Evolutionary conservation across 2,888 invertebrate genomes (phyloP).

Genomic region (Ichneumon xanthorius): DNA sequence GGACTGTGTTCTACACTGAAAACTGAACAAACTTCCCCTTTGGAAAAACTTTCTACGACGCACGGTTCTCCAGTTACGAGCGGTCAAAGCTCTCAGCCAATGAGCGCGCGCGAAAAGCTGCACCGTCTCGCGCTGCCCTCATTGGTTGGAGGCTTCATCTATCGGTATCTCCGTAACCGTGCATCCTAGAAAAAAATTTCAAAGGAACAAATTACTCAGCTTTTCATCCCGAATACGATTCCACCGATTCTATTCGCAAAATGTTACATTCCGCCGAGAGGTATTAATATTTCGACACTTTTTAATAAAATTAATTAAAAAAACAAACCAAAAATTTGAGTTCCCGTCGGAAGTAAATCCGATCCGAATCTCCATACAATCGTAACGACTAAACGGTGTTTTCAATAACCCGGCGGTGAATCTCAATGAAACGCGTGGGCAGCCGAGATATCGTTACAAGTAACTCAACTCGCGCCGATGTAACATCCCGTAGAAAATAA

Average conservation of each 20-base stretch:
- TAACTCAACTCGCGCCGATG: slow-evolving; percentile 45
- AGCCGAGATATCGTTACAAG: slow-evolving; percentile 18
- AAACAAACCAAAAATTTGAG: not conserved
- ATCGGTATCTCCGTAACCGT: not conserved
- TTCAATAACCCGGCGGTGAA: slow-evolving; percentile 28
- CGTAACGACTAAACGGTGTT: not conserved
- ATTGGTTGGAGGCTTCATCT: not conserved
- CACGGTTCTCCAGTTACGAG: not conserved
- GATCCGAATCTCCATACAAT: slow-evolving; percentile 1
- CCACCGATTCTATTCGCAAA: not conserved
- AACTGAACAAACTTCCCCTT: not conserved
- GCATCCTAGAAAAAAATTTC: not conserved
- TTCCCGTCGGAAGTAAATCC: not conserved
- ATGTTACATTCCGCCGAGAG: not conserved
- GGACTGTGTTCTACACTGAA: not conserved
- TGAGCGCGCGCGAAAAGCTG: not conserved
- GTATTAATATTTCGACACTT: not conserved
- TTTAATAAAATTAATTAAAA: not conserved
- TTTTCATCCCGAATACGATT: not conserved
- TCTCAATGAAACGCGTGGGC: slow-evolving; percentile 37
- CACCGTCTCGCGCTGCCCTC: not conserved
- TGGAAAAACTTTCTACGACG: not conserved
- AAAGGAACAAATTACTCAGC: not conserved
- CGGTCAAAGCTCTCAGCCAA: not conserved
- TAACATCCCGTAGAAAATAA: slow-evolving; percentile 57